Base-by-base conservation (phyloP, 2,797 vertebrate genomes). In the Pitangus sulphuratus region DNA sequence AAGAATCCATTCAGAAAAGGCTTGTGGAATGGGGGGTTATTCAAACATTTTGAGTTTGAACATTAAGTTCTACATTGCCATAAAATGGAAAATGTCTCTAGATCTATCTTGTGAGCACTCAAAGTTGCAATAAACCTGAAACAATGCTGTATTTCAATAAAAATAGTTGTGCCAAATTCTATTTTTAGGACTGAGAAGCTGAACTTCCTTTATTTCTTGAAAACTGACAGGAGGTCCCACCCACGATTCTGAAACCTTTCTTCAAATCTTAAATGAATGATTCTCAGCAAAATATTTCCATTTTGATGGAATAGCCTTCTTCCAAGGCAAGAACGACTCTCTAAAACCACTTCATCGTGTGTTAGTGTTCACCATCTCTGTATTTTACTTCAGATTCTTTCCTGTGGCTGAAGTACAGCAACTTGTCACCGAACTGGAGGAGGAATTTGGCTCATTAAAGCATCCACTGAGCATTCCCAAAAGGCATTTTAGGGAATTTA, bases 361-460 rank as follows among this genome's bases (percentile, higher is more conserved):
- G 4, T 2, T 47, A 33, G 16, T 6, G 30, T 16, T 50, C 15
- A 24, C 56, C 31, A 12, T 15, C 39, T 56, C 26, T 60, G 2
- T 33, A 22, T n/a, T n/a, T 39, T 12, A 15, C n/a, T 79, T 53
- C 61, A 90, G 16, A 24, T 76, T 51, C 31, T 42, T 39, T 40
- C 39, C n/a, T 42, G 37, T 31, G 26, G 56, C 18, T 42, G 22
- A 21, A 24, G 21, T 20, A 31, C 1, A 18, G 33, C 48, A 65
- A 57, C 2, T 1, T 3, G 4, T 9, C 5, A 2, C 2, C 58
- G 72, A 69, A 21, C 53, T 0, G 0, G 37, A 76, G 66, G 6
- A 54, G 18, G 26, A 72, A 6, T 20, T 0, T 62, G 50, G 11
- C 74, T 64, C 31, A 8, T 45, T 42, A 8, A 26, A 89, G 8